Percentiles rank a stretch among this genome's conserved stretches.
These are phyloP conservation scores for Agelastica alni DNA, from an alignment of 2,888 invertebrate genomes.

Conservation along the genomic window DNA sequence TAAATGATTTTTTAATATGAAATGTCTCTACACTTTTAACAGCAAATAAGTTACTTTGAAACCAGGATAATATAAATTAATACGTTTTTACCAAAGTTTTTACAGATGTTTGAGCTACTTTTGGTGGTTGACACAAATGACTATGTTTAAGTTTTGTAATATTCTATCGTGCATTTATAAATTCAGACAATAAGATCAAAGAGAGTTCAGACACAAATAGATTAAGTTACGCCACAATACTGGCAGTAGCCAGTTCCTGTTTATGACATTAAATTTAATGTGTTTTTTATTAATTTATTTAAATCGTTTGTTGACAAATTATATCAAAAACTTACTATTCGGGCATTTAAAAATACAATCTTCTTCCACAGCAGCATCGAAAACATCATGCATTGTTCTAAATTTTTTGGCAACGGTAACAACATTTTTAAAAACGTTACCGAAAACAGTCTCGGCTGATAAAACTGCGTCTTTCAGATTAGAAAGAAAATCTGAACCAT, in stretches of 20 bases:
- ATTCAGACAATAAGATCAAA: no score
- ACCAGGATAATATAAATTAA: no score
- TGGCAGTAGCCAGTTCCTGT: background rate
- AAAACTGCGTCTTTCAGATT: conserved; percentile 80
- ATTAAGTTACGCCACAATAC: no score
- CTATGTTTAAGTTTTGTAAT: no score
- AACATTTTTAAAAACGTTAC: conserved; percentile 75
- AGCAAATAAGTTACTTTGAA: no score
- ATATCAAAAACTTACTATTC: conserved; percentile 59
- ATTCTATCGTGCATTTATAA: no score
- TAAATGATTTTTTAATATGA: no score
- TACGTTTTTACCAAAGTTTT: no score
- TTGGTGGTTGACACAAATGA: no score
- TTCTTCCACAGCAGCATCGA: conserved; percentile 85
- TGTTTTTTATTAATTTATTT: background rate
- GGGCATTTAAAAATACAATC: conserved; percentile 78
- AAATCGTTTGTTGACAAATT: background rate
- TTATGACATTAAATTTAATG: background rate
- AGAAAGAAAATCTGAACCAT: conserved; percentile 73
- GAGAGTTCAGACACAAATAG: no score
- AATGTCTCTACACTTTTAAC: no score
- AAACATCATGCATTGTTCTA: conserved; percentile 76
- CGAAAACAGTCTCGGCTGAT: conserved; percentile 79
- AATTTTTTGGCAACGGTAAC: conserved; percentile 76
- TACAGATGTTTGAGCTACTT: no score